Percentiles rank a stretch among this genome's conserved stretches.
phyloP scores from a whole-genome alignment of 2,113 vertebrate genomes.

The Upupa epops region DNA sequence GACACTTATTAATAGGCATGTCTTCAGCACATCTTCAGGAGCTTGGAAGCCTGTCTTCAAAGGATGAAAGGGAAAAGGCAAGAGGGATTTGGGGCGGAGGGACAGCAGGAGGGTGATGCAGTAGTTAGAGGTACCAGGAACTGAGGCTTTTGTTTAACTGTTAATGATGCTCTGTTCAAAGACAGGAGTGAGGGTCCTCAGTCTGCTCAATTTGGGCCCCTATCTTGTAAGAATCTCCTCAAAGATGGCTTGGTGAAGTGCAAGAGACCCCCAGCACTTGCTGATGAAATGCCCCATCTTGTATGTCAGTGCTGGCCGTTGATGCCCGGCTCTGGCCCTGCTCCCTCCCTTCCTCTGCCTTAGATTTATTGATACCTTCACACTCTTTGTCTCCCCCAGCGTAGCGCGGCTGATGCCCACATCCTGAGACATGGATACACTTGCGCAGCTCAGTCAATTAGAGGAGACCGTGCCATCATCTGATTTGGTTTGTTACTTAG shows the following conservation, averaged over 20 bases:
- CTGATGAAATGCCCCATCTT: too few species aligned
- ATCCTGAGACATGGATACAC: slow-evolving; percentile 5
- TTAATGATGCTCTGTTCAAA: background rate
- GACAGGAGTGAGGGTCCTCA: background rate
- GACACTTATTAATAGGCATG: background rate
- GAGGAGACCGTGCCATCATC: slow-evolving; percentile 35
- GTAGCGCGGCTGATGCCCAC: background rate
- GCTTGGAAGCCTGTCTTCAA: background rate
- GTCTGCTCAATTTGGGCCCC: background rate
- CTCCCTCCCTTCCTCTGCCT: background rate
- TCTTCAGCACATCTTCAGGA: background rate
- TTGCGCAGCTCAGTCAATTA: slow-evolving; percentile 62
- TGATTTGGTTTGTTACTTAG: slow-evolving; percentile 66
- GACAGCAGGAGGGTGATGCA: accelerated
- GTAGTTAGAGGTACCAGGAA: background rate
- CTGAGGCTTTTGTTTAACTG: background rate
- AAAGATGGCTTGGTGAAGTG: background rate
- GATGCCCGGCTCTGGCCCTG: background rate
- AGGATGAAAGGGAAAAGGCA: background rate
- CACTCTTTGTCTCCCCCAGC: background rate
- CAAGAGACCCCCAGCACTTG: background rate
- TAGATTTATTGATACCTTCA: background rate
- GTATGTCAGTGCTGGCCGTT: background rate
- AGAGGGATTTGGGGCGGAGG: background rate
- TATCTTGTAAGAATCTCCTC: background rate